Evolutionary conservation across 1,140 invertebrate genomes (phyloP), one percentile per base, ranked within the genome.

Genomic region (Apolygus lucorum): DNA sequence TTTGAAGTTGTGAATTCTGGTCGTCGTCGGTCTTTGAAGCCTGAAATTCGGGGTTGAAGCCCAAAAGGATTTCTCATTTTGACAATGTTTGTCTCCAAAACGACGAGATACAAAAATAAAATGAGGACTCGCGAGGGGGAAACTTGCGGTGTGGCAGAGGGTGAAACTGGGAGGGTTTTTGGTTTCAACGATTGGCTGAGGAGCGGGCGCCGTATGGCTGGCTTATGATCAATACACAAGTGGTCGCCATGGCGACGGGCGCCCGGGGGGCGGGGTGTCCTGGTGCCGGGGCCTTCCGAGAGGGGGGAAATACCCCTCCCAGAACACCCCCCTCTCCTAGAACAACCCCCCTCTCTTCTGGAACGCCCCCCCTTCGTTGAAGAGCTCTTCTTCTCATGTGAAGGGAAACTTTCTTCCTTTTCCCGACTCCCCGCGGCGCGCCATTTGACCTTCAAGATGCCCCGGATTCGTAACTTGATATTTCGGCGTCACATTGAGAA

Each of bases 181-280:
- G 54, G 54, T 59, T 59, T 59, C 54, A 24, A 59, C 22, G 54
- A 59, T 59, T 59, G 54, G 54, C 54, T 24, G 54, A 59, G 54
- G 22, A 59, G 54, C 54, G 54, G 54, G 11, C 54, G 54, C 13
- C 54, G 54, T 59, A 59, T 59, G 54, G 54, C 54, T 59, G 54
- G 54, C 54, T 42, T 13, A 59, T 59, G 54, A 59, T 59, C 54
- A 59, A 59, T 59, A 59, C 54, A 24, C 54, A 59, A 59, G 54
- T 24, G 54, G 54, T 59, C 22, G 4, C 54, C 22, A 17, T 59
- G 54, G 54, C 11, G 22, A 59, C 54, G 54, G 22, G 13, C 11
- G 22, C 11, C 11, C 22, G 2, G 4, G 54, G 22, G 54, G 22
- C 11, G 54, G 11, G 22, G 54, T 11, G 11, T 13, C 54, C 54